These are phyloP conservation scores for Myiagra hebetior DNA, from an alignment of 2,113 vertebrate genomes.

Conservation along the genomic window DNA sequence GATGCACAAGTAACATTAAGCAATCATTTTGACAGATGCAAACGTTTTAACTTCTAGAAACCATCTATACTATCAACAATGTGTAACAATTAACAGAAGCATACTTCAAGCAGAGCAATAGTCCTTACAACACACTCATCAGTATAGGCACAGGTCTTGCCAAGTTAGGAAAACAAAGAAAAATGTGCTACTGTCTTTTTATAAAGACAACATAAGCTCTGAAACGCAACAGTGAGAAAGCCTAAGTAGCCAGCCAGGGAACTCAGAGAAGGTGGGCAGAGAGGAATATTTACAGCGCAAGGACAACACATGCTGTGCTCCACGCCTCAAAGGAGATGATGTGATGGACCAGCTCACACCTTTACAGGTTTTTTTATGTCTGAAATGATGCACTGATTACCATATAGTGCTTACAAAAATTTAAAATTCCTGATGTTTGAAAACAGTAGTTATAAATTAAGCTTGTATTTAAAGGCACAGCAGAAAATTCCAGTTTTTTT, in stretches of 20 bases:
- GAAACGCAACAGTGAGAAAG: neutral
- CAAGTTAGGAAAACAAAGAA: neutral
- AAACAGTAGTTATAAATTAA: neutral
- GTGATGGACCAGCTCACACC: neutral
- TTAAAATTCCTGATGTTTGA: neutral
- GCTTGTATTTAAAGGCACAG: neutral
- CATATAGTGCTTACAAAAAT: neutral
- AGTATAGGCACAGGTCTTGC: neutral
- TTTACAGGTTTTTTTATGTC: rapidly evolving
- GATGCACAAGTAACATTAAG: neutral
- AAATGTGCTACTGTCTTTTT: neutral
- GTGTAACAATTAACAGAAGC: neutral
- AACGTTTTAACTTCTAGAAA: neutral
- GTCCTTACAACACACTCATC: neutral
- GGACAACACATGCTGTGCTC: rapidly evolving
- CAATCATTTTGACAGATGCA: neutral
- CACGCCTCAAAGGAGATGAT: neutral
- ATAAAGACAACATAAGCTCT: neutral
- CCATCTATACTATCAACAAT: neutral
- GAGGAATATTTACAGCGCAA: neutral
- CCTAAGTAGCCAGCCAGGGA: neutral
- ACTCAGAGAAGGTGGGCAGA: neutral
- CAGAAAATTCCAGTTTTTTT: neutral
- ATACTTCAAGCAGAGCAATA: neutral
- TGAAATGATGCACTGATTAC: neutral